Conservation (phyloP, 2,113 vertebrate genomes). For the Microtus montanus region DNA sequence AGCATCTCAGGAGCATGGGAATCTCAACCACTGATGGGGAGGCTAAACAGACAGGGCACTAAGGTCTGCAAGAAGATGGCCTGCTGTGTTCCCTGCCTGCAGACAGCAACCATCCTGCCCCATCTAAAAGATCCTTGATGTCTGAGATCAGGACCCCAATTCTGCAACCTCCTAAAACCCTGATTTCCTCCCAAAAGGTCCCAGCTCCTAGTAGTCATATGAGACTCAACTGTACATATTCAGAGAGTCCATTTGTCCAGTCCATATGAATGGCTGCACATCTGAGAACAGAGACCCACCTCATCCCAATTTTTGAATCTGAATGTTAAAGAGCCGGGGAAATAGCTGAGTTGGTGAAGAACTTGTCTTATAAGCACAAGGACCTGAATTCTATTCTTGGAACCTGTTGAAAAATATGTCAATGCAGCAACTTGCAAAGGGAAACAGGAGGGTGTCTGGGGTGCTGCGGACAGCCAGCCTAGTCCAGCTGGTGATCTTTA, state of each 20-base stretch:
- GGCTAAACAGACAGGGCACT: not conserved
- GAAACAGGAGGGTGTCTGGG: not conserved
- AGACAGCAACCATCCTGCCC: not conserved
- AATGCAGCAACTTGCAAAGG: not conserved
- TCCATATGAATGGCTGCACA: not conserved
- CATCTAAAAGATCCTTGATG: not conserved
- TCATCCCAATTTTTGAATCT: not conserved
- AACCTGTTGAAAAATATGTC: not conserved
- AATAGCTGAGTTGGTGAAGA: not conserved
- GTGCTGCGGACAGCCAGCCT: not conserved
- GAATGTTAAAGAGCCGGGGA: not conserved
- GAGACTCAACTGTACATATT: not conserved
- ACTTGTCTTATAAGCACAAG: not conserved
- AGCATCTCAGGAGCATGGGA: fast-evolving
- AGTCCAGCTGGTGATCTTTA: not conserved
- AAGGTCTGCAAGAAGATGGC: not conserved
- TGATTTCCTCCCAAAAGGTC: not conserved
- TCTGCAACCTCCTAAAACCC: not conserved
- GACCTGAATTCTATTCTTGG: not conserved
- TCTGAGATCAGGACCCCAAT: not conserved
- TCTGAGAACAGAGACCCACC: not conserved
- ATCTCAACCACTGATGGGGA: not conserved
- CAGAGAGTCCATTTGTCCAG: not conserved
- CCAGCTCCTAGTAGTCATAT: not conserved
- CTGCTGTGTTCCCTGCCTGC: not conserved